These are phyloP conservation scores for Sarcophaga carnaria DNA, from an alignment of 2,888 invertebrate genomes.

Conservation along the genomic window DNA sequence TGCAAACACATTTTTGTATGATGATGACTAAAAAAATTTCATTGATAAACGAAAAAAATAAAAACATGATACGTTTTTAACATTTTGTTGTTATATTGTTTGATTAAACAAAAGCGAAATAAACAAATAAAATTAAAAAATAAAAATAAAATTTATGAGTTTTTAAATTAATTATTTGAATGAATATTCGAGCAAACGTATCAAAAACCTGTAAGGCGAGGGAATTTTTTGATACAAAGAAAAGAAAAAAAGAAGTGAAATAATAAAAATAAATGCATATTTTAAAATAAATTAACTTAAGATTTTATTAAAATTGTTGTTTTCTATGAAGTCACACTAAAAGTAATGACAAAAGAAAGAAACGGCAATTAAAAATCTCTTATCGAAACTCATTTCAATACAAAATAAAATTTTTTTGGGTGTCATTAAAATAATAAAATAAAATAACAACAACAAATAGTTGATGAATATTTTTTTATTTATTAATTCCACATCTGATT, in stretches of 20 bases:
- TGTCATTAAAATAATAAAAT: no score
- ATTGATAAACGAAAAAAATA: slow-evolving; percentile 13
- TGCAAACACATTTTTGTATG: not conserved
- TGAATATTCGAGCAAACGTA: slow-evolving; percentile 13
- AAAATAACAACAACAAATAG: no score
- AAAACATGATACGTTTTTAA: slow-evolving; percentile 4
- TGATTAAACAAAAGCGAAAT: not conserved
- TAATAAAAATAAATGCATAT: not conserved
- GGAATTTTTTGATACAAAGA: not conserved
- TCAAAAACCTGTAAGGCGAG: not conserved
- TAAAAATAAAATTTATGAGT: slow-evolving; percentile 35
- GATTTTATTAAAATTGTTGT: slow-evolving; percentile 8
- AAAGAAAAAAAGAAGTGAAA: not conserved
- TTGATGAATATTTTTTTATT: no score
- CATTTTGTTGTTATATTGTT: slow-evolving; percentile 1
- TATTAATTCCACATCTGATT: no score
- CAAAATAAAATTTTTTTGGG: no score
- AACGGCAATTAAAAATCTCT: no score
- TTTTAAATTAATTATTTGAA: slow-evolving; percentile 63
- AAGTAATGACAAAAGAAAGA: no score
- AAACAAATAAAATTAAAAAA: not conserved
- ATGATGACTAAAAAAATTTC: slow-evolving; percentile 8
- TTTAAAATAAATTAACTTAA: slow-evolving; percentile 7
- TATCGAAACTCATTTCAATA: no score
- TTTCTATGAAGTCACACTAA: no score